Conservation (phyloP, 2,797 vertebrate genomes). For the Hapalemur alaotrensis region DNA sequence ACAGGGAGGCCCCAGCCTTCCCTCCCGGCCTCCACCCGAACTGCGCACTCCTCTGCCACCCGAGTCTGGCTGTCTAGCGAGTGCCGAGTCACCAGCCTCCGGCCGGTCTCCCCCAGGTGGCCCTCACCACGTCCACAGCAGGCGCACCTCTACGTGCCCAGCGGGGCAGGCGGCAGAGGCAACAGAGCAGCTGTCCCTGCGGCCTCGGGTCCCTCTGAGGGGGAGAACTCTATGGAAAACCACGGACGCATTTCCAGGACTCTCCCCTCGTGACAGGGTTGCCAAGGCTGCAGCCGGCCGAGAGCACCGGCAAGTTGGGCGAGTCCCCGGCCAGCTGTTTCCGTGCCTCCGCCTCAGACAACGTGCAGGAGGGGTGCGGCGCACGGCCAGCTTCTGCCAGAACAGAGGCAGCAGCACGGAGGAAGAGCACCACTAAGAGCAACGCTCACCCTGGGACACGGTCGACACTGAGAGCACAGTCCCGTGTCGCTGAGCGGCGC, state of each 20-base stretch:
- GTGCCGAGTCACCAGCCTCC: background rate
- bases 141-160: background rate
- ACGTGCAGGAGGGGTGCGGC: too few relatives aligned
- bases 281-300: accelerated
- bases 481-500: too few relatives aligned
- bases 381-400: background rate
- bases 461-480: too few relatives aligned
- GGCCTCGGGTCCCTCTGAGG: background rate
- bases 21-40: accelerated
- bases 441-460: accelerated
- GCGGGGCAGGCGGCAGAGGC: background rate
- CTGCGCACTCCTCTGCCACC: background rate
- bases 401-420: background rate
- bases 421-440: accelerated
- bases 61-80: background rate
- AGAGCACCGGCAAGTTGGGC: background rate
- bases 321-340: background rate
- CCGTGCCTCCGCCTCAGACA: background rate
- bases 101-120: background rate
- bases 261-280: background rate
- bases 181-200: accelerated
- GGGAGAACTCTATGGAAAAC: background rate
- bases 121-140: background rate
- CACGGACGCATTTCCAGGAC: background rate
- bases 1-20: background rate